Conservation (phyloP, 2,797 vertebrate species). For the Anisognathus igniventris region DNA sequence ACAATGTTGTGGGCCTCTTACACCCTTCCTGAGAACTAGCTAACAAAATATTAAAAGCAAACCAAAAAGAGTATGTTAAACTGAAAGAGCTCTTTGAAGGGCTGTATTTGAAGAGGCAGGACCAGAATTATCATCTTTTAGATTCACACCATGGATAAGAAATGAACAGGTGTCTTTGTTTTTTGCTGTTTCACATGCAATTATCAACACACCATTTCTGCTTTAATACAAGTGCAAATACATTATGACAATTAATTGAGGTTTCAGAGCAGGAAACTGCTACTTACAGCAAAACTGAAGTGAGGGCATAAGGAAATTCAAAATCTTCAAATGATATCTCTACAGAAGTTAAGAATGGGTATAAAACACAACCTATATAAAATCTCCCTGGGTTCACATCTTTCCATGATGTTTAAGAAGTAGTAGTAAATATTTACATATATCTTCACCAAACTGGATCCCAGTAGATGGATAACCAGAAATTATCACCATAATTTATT, state of each 20-base stretch:
- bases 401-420: neutral
- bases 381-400: neutral
- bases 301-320: neutral
- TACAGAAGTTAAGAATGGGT: neutral
- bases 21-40: neutral
- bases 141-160: neutral
- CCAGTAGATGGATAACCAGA: neutral
- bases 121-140: neutral
- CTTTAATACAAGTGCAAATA: neutral
- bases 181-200: neutral
- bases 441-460: neutral
- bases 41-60: neutral
- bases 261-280: neutral
- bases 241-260: neutral
- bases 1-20: fast-evolving
- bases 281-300: neutral
- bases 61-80: neutral
- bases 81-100: neutral
- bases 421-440: neutral
- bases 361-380: neutral
- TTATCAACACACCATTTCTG: neutral
- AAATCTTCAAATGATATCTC: neutral
- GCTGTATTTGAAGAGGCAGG: neutral
- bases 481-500: neutral
- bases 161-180: neutral